These are phyloP conservation scores for Steinernema scapterisci DNA, from an alignment of 2,888 invertebrate genomes.

Conservation along the genomic window DNA sequence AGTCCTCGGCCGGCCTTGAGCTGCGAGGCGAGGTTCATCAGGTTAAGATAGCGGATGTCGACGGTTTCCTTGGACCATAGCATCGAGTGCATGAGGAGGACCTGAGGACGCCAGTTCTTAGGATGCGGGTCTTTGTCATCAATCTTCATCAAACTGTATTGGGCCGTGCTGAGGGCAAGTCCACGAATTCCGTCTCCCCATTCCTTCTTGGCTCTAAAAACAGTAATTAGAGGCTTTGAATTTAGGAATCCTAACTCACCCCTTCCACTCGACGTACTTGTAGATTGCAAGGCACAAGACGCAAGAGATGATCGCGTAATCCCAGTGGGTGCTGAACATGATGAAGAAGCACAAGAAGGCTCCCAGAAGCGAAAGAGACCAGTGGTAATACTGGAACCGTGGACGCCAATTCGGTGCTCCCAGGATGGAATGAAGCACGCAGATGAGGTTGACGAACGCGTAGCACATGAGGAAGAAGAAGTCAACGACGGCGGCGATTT, in stretches of 20 bases:
- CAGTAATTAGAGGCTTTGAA: not conserved
- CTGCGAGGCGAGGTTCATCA: conserved; percentile 92
- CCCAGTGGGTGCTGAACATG: conserved; percentile 98
- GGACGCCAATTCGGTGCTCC: conserved; percentile 90
- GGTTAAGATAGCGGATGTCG: conserved; percentile 72
- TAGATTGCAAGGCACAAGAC: conserved; percentile 90
- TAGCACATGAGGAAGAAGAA: conserved; percentile 99
- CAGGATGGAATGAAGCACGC: conserved; percentile 92
- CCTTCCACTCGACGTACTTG: conserved; percentile 93
- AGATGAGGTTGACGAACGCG: conserved; percentile 95
- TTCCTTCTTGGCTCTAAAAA: conserved; percentile 21
- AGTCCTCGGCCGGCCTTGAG: conserved; percentile 83
- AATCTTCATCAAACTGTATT: conserved; percentile 87
- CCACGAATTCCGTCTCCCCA: conserved; percentile 77
- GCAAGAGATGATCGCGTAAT: conserved; percentile 89
- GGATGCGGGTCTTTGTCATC: conserved; percentile 97
- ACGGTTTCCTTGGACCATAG: conserved; percentile 73
- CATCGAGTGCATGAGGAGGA: conserved; percentile 77
- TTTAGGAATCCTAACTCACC: conserved; percentile 73
- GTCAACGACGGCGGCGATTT: conserved; percentile 79
- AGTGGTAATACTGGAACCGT: conserved; percentile 44
- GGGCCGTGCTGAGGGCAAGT: conserved; percentile 92
- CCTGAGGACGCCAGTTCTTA: conserved; percentile 83
- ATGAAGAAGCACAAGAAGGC: conserved; percentile 80
- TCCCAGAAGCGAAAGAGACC: conserved; percentile 32